These are phyloP conservation scores for Fundulus diaphanus DNA, from an alignment of 2,797 vertebrate genomes.

Conservation along the genomic window DNA sequence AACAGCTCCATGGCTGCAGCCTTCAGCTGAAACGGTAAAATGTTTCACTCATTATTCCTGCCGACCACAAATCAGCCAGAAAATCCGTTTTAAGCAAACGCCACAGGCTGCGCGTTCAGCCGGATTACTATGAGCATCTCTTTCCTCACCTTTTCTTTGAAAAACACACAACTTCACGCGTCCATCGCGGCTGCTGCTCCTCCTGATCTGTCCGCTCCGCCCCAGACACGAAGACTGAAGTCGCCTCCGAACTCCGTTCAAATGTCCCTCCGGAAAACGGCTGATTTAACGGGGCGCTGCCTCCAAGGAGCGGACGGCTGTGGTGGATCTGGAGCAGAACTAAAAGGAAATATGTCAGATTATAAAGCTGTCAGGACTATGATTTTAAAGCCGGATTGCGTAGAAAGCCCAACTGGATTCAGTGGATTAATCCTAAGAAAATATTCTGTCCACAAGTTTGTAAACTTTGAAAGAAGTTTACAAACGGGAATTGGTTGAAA, in stretches of 20 bases:
- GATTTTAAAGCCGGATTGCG: neutral
- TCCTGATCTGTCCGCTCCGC: neutral
- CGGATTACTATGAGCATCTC: neutral
- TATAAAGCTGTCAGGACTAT: no score
- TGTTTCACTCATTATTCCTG: neutral
- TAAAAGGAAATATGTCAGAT: neutral
- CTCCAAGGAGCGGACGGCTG: neutral
- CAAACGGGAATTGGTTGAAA: neutral
- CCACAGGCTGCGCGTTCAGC: neutral
- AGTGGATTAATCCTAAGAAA: accelerated
- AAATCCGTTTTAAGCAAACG: neutral
- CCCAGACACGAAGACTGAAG: neutral
- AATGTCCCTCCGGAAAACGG: slow-evolving; percentile 1
- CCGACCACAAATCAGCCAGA: neutral
- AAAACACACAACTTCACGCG: accelerated
- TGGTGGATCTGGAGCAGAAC: neutral
- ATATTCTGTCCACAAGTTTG: accelerated
- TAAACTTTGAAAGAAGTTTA: neutral
- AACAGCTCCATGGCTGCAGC: slow-evolving; percentile 87
- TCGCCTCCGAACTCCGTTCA: neutral
- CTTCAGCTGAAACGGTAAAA: slow-evolving; percentile 53
- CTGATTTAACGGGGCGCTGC: accelerated
- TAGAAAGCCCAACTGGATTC: accelerated
- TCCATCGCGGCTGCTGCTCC: neutral
- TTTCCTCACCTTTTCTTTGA: slow-evolving; percentile 10